These are phyloP conservation scores for Ramphastos sulfuratus DNA, from an alignment of 2,113 vertebrate genomes.

Conservation along the genomic window DNA sequence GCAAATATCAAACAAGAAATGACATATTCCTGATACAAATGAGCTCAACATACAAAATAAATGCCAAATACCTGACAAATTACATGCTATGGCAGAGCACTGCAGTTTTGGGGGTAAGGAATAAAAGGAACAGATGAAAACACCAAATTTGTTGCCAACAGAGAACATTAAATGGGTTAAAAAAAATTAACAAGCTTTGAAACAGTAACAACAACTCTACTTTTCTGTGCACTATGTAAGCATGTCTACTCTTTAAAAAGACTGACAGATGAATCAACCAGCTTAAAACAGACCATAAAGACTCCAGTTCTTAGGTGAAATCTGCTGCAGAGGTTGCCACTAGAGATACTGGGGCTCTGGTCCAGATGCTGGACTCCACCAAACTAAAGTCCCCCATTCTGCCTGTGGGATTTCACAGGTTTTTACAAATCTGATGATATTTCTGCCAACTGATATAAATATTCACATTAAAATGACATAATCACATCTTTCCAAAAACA, in stretches of 20 bases:
- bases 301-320: background rate
- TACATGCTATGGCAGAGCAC: background rate
- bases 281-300: background rate
- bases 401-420: background rate
- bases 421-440: background rate
- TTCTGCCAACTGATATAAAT: background rate
- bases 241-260: background rate
- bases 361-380: background rate
- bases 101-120: fast-evolving
- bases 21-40: constrained; percentile 4
- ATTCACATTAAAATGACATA: background rate
- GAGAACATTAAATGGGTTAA: background rate
- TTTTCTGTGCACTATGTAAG: background rate
- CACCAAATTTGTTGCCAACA: background rate
- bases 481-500: background rate
- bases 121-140: background rate
- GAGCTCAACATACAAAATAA: background rate
- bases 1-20: constrained; percentile 4
- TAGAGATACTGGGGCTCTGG: background rate
- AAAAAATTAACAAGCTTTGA: background rate
- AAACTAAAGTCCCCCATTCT: background rate
- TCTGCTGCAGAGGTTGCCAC: background rate
- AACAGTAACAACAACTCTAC: background rate
- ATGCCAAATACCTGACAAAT: constrained; percentile 22
- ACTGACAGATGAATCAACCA: background rate